Base-by-base conservation (phyloP, 1,140 invertebrate species). In the Wiebesia pumilae region DNA sequence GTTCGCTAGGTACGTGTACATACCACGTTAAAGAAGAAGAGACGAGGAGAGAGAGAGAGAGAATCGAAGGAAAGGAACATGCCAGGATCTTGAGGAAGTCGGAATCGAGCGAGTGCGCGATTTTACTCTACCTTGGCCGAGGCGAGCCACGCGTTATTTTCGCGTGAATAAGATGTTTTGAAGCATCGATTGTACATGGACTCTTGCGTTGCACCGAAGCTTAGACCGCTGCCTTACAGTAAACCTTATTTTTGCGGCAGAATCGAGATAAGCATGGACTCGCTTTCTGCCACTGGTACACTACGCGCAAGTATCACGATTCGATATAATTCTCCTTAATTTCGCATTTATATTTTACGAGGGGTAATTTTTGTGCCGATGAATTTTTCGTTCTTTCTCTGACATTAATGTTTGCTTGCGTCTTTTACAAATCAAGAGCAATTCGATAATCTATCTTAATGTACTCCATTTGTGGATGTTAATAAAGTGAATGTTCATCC, bases 11-110 rank as follows among this genome's bases (percentile, higher is more conserved):
- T 51, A 85, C 67, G 43, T 38, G n/a, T 77, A 85, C 73, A 21
- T 21, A 27, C 33, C 54, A 80, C n/a, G 73, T 47, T 69, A 21
- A 65, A 40, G 84, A 67, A 47, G 69, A 65, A 81, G 87, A 83
- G 83, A 83, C 30, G 38, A 62, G 21, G n/a, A 19, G 67, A 75
- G 51, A 86, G 87, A 77, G 81, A 54, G 33, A 35, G 0, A 33
- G 38, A 38, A 73, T 40, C 19, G 10, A 21, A n/a, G 19, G 62
- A 21, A 43, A 38, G 51, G n/a, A 33, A 62, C 54, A 40, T 38
- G 78, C 81, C 71, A 83, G 75, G 81, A 80, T 85, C 80, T 87
- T 75, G 81, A 88, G 83, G 88, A 89, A 89, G 88, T 86, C 85
- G 85, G 80, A 83, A 77, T 81, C 65, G 82, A 21, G 38, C 47